Conservation (phyloP, 2,797 vertebrate species). For the Amniataba percoides region DNA sequence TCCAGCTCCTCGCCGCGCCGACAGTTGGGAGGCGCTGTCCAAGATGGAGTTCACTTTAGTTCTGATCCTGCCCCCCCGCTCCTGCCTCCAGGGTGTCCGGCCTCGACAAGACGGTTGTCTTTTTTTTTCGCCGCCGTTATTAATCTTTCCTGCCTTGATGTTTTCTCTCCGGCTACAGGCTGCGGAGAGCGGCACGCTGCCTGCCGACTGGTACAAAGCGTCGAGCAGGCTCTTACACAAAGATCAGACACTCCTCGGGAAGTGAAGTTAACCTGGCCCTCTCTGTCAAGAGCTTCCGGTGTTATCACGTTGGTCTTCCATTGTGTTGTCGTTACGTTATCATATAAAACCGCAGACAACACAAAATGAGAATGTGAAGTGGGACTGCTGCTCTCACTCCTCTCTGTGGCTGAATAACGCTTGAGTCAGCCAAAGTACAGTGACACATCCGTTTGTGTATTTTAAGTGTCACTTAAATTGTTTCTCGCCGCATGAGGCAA, state of each 20-base stretch:
- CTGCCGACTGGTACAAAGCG: slow-evolving; percentile 2
- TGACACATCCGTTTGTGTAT: neutral
- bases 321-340: neutral
- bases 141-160: slow-evolving; percentile 62
- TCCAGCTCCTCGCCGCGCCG: slow-evolving; percentile 39
- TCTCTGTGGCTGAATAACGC: neutral
- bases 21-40: slow-evolving; percentile 57
- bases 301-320: neutral
- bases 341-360: neutral
- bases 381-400: neutral
- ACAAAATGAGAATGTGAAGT: neutral
- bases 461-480: neutral
- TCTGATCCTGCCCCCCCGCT: slow-evolving; percentile 50
- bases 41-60: slow-evolving; percentile 55
- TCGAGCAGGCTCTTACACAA: slow-evolving; percentile 19
- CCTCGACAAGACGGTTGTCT: slow-evolving; percentile 44
- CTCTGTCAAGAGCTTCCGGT: neutral
- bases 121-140: slow-evolving; percentile 44
- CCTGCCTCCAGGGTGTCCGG: slow-evolving; percentile 56
- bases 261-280: slow-evolving; percentile 10
- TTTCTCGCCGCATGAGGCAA: neutral
- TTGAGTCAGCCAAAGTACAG: slow-evolving; percentile 1
- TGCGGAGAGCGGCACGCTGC: slow-evolving; percentile 3
- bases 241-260: neutral
- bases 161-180: slow-evolving; percentile 19